Evolutionary conservation across 1,140 invertebrate species (phyloP).

Genomic region (Penaeus chinensis): DNA sequence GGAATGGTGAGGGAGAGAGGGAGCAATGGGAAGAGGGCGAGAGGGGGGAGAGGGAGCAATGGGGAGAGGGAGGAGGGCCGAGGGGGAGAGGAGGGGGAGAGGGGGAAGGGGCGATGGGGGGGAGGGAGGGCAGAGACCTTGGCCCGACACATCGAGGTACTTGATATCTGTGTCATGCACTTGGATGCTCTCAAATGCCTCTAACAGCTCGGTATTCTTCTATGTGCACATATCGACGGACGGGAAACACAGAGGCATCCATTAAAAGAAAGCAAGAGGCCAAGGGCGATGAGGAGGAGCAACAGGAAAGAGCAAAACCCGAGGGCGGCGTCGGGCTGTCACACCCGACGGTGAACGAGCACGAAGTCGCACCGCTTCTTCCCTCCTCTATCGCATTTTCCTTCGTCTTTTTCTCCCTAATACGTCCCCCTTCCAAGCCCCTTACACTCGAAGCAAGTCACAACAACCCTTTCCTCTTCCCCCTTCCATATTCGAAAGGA

Average conservation of each 20-base stretch:
- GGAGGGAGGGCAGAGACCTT: conserved; percentile 33
- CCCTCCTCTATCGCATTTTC: not conserved
- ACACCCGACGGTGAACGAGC: conserved; percentile 48
- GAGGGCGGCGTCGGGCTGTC: conserved; percentile 28
- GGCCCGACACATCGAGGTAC: conserved; percentile 27
- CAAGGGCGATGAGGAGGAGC: conserved; percentile 6
- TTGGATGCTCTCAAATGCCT: conserved; percentile 19
- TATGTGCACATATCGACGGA: too few species aligned
- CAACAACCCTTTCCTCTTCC: not conserved
- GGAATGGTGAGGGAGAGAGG: too few species aligned
- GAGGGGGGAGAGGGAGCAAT: not conserved
- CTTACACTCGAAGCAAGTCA: not conserved
- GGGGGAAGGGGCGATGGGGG: not conserved
- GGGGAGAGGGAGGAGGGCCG: not conserved
- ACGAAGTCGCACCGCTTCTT: conserved; percentile 43
- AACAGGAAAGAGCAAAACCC: conserved; percentile 19
- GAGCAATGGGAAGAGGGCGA: not conserved
- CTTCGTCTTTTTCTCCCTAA: not conserved
- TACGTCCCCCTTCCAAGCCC: not conserved
- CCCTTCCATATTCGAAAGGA: not conserved
- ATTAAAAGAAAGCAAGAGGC: not conserved
- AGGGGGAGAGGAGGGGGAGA: too few species aligned
- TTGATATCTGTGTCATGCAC: conserved; percentile 49
- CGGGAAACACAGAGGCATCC: too few species aligned
- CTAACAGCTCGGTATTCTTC: not conserved